Evolutionary conservation across 1,140 invertebrate species (phyloP), one percentile per base, ranked within the genome.

Genomic region (Amphibalanus amphitrite): DNA sequence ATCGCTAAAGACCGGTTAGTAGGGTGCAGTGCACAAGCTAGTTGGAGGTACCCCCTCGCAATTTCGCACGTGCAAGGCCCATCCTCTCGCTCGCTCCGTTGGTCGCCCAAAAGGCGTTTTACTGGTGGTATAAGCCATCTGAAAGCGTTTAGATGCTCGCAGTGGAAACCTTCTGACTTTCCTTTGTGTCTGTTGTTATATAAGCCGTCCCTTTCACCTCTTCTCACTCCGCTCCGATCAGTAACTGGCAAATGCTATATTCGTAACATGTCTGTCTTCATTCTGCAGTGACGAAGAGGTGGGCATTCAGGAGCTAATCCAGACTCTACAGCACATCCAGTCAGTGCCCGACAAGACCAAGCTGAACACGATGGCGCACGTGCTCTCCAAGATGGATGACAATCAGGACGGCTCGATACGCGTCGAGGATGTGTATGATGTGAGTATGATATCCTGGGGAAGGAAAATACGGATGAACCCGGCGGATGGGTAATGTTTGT

Each of bases 371-470:
- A 94, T 97, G 69, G 84, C 88, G 38, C 88, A 91, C 75, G 90
- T 97, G 1, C 79, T 97, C 20, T 85, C 85, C 15, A 90, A 90
- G 81, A 87, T 96, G 74, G 95, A 97, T 81, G 88, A 89, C 69
- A 93, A 97, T 80, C 86, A 89, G 72, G 95, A 98, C 83, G 95
- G 95, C 40, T 85, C 89, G 72, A 87, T 98, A 76, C 91, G 93
- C 80, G 85, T 97, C 69, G 92, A 94, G 80, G 88, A 95, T 80
- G 90, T 96, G 72, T 28, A 28, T 3, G 65, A 67, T 10, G 65
- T 67, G 47, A 59, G 80, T 96, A 47, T 95, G n/a, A n/a, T n/a
- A n/a, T n/a, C n/a, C n/a, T n/a, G n/a, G n/a, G n/a, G n/a, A n/a
- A n/a, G n/a, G n/a, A n/a, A n/a, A n/a, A n/a, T n/a, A n/a, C n/a